A percentile compares a stretch with the other conserved stretches of the same genome.
Evolutionary conservation across 2,888 invertebrate genomes (phyloP).

Genomic region (Elmis aenea): DNA sequence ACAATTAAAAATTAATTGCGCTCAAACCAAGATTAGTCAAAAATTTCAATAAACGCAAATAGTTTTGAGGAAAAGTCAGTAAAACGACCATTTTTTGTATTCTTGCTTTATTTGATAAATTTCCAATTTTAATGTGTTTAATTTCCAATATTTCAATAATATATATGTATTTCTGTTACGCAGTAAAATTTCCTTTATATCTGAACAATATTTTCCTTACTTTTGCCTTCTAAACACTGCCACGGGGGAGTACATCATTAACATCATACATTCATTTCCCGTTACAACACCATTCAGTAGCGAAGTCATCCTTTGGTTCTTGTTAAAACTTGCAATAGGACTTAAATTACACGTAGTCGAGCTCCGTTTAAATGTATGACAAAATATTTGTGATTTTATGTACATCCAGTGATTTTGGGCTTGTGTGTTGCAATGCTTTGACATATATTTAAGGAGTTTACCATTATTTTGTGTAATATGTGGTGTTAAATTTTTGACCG

Average conservation of each 20-base stretch:
- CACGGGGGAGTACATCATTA: slow-evolving; percentile 26
- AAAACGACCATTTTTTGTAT: too few species aligned
- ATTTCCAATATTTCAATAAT: too few species aligned
- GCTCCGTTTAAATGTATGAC: slow-evolving; percentile 28
- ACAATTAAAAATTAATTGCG: too few species aligned
- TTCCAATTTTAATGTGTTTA: too few species aligned
- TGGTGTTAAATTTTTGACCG: too few species aligned
- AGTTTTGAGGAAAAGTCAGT: too few species aligned
- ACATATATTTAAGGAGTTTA: slow-evolving; percentile 25
- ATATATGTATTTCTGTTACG: too few species aligned
- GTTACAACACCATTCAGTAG: slow-evolving; percentile 35
- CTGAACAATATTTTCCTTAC: too few species aligned
- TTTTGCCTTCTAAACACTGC: slow-evolving; percentile 86
- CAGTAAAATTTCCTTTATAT: too few species aligned
- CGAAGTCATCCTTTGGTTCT: slow-evolving; percentile 19
- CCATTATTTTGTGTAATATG: slow-evolving; percentile 25
- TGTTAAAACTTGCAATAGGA: slow-evolving; percentile 28
- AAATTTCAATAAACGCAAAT: too few species aligned
- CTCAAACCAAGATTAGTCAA: too few species aligned
- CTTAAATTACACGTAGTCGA: slow-evolving; percentile 23
- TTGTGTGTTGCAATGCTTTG: slow-evolving; percentile 19
- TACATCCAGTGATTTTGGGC: slow-evolving; percentile 29
- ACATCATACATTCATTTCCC: slow-evolving; percentile 27
- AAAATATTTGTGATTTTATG: slow-evolving; percentile 21
- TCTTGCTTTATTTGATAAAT: too few species aligned